Evolutionary conservation across 2,888 invertebrate genomes (phyloP), one percentile per base, ranked within the genome.

Genomic region (Maniola hyperantus): DNA sequence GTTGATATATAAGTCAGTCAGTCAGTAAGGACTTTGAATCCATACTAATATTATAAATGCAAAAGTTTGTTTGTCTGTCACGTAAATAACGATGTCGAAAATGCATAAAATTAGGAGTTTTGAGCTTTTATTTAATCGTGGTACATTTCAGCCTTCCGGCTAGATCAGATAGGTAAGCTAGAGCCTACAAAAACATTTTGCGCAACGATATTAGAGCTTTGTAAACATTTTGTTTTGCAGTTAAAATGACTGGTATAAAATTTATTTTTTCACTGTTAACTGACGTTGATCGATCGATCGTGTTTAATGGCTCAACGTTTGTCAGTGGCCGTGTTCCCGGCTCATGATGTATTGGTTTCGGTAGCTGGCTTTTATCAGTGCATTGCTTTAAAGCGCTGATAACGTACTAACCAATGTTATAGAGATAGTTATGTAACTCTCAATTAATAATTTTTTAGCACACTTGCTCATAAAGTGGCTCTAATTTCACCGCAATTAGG

Each of bases 281-380:
- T 54, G 64, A 63, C 62, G 20, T 44, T 68, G 68, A 68, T 68
- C 60, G 68, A 68, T 61, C 54, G 57, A 0, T 50, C 36, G 58
- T 59, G 50, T 42, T 63, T 46, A 46, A 67, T 60, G 60, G 64
- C 33, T 42, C 34, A 34, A 33, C 55, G 54, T 67, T 64, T 64
- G 60, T 60, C 61, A 51, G 36, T n/a, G 15, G 46, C 11, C 54
- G 54, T 50, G 46, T 60, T 42, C 64, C 59, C 63, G 8, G 13
- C 64, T 36, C 64, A 64, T 64, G 59, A 64, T 50, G 64, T 36
- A 64, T 64, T 10, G 46, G 36, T 50, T 53, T 54, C 48, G 48
- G 50, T 39, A 7, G 61, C 48, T 50, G 20, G n/a, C 50, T 13
- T 36, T 61, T 51, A 61, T 51, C 61, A 61, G 61, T 8, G 50